Percentiles rank a stretch among this genome's conserved stretches.
Conservation (phyloP, 1,140 invertebrate genomes). For the Macrobrachium nipponense region DNA sequence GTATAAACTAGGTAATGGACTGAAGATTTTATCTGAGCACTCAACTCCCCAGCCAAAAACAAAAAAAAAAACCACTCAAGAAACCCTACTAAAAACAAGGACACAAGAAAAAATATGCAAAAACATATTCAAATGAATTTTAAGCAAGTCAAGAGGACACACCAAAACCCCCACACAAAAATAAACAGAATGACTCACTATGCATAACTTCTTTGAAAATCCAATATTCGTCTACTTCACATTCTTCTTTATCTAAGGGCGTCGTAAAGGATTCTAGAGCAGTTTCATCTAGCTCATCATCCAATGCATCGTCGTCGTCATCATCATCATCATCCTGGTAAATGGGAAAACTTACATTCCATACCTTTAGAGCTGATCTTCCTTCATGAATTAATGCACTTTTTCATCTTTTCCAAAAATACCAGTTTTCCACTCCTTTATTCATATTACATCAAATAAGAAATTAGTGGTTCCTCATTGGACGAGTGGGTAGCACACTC, state of each 20-base stretch:
- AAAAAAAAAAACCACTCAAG: no score
- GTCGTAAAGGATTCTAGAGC: conserved; percentile 78
- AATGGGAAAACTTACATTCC: background rate
- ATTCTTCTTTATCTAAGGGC: conserved; percentile 89
- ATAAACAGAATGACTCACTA: conserved; percentile 70
- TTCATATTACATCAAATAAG: no score
- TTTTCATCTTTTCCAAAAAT: no score
- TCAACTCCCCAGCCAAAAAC: no score
- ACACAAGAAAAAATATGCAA: no score
- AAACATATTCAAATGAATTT: background rate
- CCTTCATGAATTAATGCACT: background rate
- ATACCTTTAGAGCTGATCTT: background rate
- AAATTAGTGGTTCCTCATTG: no score
- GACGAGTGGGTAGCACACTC: no score
- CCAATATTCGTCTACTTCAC: conserved; percentile 90
- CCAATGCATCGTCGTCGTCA: conserved; percentile 51
- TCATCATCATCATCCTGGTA: conserved; percentile 62
- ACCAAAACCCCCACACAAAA: background rate
- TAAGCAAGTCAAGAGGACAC: no score
- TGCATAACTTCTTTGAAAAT: conserved; percentile 91
- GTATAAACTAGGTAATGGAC: no score
- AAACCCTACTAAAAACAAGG: no score
- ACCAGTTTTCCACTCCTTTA: no score
- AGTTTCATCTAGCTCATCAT: conserved; percentile 62
- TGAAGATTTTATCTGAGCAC: no score